Evolutionary conservation across 1,140 invertebrate species (phyloP), one percentile per base, ranked within the genome.

Genomic region (Heliconius hewitsoni): DNA sequence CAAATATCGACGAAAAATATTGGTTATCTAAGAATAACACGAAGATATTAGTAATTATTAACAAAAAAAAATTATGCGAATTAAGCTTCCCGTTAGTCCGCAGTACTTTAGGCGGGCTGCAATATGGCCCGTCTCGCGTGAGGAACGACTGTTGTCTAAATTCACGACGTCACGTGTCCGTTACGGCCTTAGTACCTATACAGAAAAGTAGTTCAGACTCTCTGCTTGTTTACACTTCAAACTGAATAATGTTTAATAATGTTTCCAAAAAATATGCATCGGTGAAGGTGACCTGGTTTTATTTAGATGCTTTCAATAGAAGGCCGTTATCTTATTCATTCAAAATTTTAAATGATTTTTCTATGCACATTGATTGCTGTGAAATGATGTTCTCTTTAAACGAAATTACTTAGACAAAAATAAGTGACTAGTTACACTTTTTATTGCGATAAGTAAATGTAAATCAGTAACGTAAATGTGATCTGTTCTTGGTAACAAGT

Each of bases 131-230:
- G 84, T 84, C 83, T 87, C 85, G 82, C 86, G 80, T 83, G 60
- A 90, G 87, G 89, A 90, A 91, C 87, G 87, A 90, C 85, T 84
- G 84, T 88, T 86, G 84, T 83, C 83, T 81, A 82, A 90, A 84
- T 89, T 90, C 87, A 30, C 71, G 74, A 83, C 88, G 85, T 83
- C 88, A 86, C 84, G 85, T 90, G 89, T 83, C 73, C 74, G 82
- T 87, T 90, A 91, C 85, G 85, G 82, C 85, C 82, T 70, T 75
- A n/a, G 39, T 16, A 30, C 30, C 30, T 30, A 34, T 30, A 78
- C 50, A 23, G 57, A 37, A 71, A 71, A 71, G 75, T 74, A 74
- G 73, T 52, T 27, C 23, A 73, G 16, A 42, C 72, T 42, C 72
- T 74, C 46, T 37, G 52, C 34, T 70, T 70, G 52, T 37, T 60